A percentile compares a stretch with the other conserved stretches of the same genome.
These are phyloP conservation scores for Montifringilla adamsi DNA, from an alignment of 2,113 vertebrate species.

Conservation along the genomic window DNA sequence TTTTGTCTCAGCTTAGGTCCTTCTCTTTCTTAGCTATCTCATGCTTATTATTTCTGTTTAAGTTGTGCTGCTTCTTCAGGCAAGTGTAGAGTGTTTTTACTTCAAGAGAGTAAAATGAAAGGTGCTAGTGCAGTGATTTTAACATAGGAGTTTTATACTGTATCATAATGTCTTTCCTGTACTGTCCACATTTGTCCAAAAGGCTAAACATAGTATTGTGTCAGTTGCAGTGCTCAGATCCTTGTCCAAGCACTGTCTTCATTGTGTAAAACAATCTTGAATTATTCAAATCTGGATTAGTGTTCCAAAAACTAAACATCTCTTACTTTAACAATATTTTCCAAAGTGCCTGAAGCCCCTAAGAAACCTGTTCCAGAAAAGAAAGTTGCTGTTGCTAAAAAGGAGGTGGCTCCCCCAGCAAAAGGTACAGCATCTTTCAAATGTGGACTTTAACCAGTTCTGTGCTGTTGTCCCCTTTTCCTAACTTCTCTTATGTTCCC, in stretches of 20 bases:
- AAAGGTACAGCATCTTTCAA: conserved; percentile 71
- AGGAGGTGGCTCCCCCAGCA: conserved; percentile 62
- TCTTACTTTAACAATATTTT: conserved; percentile 55
- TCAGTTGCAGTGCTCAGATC: not conserved
- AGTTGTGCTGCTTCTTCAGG: not conserved
- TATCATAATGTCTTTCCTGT: not conserved
- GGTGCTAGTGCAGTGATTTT: not conserved
- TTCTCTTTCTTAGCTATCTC: not conserved
- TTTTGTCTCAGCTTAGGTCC: not conserved
- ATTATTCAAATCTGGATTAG: not conserved
- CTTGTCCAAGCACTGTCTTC: not conserved
- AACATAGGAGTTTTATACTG: not conserved
- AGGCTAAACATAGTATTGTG: not conserved
- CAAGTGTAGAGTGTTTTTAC: not conserved
- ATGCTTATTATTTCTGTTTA: not conserved
- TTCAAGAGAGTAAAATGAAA: not conserved
- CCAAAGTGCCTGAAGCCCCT: conserved; percentile 76
- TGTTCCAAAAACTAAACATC: conserved; percentile 34
- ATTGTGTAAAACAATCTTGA: conserved; percentile 15
- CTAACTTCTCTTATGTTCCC: not conserved
- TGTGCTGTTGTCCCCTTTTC: not conserved
- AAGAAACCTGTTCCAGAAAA: conserved; percentile 78
- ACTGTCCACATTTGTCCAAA: not conserved
- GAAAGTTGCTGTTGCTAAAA: conserved; percentile 72
- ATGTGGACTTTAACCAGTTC: not conserved